Evolutionary conservation across 2,888 invertebrate species (phyloP), one percentile per base, ranked within the genome.

Genomic region (Pandemis cinnamomeana): DNA sequence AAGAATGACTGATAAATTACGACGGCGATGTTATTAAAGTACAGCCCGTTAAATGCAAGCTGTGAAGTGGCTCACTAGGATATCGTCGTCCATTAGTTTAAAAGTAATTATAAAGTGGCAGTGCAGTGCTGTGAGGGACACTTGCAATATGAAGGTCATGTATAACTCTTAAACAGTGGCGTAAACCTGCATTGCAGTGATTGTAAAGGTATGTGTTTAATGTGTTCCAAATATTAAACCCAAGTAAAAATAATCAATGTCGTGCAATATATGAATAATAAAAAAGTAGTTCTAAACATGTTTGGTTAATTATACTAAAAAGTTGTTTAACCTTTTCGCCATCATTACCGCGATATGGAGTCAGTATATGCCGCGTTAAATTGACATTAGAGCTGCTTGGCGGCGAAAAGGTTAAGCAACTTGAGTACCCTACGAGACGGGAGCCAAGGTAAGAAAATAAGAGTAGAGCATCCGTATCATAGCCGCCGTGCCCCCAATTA

Each of bases 11-110:
- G 71, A 15, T 27, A 74, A 64, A 70, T 6, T 13, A 41, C 13
- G 67, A 74, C 41, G 71, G 36, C 51, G 44, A 71, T 41, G 62
- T 74, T 62, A 55, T 74, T n/a, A 74, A 61, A 46, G 61, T 74
- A 27, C 61, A 60, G 15, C 73, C 73, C 7, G 46, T 71, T 27
- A 74, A 67, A 55, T 20, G 70, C 62, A 74, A 74, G 62, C 71
- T 74, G 42, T 71, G 10, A 67, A 20, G 13, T 55, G 15, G 11
- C 44, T 20, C 5, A 5, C 48, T 46, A 41, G 7, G 20, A 42
- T 63, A 15, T 62, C 71, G 71, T 20, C 71, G 61, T 71, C 20
- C 55, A 41, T 42, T 61, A 58, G 53, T 58, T 20, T 58, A 27
- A 58, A 15, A 20, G 8, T 55, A 55, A 15, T 20, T 8, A 20